Evolutionary conservation across 2,888 invertebrate genomes (phyloP), one percentile per base, ranked within the genome.

Genomic region (Watsonalla cultraria): DNA sequence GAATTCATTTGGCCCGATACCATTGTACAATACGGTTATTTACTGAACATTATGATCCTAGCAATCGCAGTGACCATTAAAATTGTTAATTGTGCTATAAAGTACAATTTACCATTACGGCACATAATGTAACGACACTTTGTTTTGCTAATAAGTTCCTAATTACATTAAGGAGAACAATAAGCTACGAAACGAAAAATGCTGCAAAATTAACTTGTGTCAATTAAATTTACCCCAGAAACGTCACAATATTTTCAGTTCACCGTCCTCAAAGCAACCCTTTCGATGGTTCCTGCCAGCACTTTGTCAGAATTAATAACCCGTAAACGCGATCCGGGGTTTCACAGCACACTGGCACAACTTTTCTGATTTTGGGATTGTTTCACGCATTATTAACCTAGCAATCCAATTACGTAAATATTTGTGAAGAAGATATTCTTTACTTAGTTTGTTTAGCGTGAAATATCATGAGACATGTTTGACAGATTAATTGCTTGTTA

Each of bases 381-480:
- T 90, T 89, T 88, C 82, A 86, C 89, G 89, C 86, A 83, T 88
- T 87, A 87, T 90, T 90, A 89, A 86, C 80, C 83, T 76, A 78
- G 78, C 90, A 86, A 87, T 84, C 65, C 87, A 90, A 90, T 90
- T 89, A 89, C 80, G 78, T 78, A 81, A 82, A 83, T 82, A 78
- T 81, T 72, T 78, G 80, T 76, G 76, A 80, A 74, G 75, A 75
- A 70, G 70, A 73, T 66, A 67, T 64, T 55, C 55, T 63, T 72
- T 68, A 64, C 67, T 57, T 61, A 55, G 46, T 46, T 64, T 59
- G 56, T 65, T 60, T 65, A 54, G 60, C 45, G 57, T 59, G 66
- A 65, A 52, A 59, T 52, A 54, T 62, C 50, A 54, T 57, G 54
- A 57, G 59, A 57, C 47, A 55, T 54, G 55, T 49, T 34, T 47